Percentiles rank a stretch among this genome's conserved stretches.
Conservation (phyloP, 1,140 invertebrate species). For the Mycetomoellerius zeteki region DNA sequence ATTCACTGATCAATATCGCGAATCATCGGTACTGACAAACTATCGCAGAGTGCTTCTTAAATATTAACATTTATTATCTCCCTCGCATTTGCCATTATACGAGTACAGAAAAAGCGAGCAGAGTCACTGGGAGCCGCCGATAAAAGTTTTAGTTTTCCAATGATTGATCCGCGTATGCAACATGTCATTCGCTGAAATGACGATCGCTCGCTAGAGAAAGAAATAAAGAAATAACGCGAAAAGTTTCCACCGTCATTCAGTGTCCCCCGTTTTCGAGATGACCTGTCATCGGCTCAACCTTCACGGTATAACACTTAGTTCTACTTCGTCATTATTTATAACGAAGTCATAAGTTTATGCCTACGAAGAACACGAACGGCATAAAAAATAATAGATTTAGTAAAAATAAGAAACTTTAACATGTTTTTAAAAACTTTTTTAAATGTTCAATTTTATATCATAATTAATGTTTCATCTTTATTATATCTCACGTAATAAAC, state of each 20-base stretch:
- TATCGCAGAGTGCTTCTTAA: conserved; percentile 2
- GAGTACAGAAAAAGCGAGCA: neutral
- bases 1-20: neutral
- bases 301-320: conserved; percentile 38
- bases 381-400: conserved; percentile 53
- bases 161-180: conserved; percentile 20
- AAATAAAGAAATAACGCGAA: conserved; percentile 45
- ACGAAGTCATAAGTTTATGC: conserved; percentile 56
- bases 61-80: conserved; percentile 46
- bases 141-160: conserved; percentile 51
- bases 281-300: conserved; percentile 71
- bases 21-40: neutral
- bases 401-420: neutral
- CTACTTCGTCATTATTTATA: conserved; percentile 59
- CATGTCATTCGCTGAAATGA: conserved; percentile 55
- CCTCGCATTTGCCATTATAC: conserved; percentile 15
- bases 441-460: neutral
- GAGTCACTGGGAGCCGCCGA: neutral
- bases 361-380: conserved; percentile 10
- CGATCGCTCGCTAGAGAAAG: conserved; percentile 6
- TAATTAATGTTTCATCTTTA: neutral
- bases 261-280: conserved; percentile 25
- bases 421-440: neutral
- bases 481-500: neutral
- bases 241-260: conserved; percentile 53